These are phyloP conservation scores for Notospermus geniculatus DNA, from an alignment of 1,140 invertebrate genomes.

Conservation along the genomic window DNA sequence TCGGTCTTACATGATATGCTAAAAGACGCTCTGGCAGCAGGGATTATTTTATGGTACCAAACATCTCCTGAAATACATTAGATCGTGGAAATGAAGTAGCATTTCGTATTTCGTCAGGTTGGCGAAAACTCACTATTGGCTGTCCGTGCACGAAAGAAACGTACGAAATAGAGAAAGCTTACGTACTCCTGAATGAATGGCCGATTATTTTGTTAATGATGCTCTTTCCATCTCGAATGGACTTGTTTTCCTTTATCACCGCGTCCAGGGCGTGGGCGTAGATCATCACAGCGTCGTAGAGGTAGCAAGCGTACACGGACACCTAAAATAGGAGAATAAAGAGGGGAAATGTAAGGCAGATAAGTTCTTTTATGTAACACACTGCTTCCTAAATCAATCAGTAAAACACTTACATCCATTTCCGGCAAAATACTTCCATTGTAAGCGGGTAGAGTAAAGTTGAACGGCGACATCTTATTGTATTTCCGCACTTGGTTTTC, in stretches of 20 bases:
- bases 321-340: too few relatives aligned
- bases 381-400: not conserved
- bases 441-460: too few relatives aligned
- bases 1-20: too few relatives aligned
- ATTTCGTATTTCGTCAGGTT: too few relatives aligned
- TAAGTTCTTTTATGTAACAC: too few relatives aligned
- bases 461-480: constrained; percentile 75
- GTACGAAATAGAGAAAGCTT: constrained; percentile 62
- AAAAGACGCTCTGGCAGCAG: too few relatives aligned
- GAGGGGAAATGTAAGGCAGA: too few relatives aligned
- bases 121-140: too few relatives aligned
- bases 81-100: too few relatives aligned
- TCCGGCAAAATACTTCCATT: too few relatives aligned
- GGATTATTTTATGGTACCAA: too few relatives aligned
- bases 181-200: constrained; percentile 70
- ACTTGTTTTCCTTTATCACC: constrained; percentile 66
- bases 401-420: constrained; percentile 6
- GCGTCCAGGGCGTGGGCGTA: constrained; percentile 83
- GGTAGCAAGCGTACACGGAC: constrained; percentile 89
- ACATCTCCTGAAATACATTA: too few relatives aligned
- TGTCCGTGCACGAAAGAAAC: not conserved
- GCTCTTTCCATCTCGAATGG: constrained; percentile 59
- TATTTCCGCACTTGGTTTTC: constrained; percentile 73
- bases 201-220: constrained; percentile 70
- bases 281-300: constrained; percentile 91